Percentiles rank a stretch among this genome's conserved stretches.
phyloP scores from a whole-genome alignment of 2,888 invertebrate species.

The Harmothoe impar region DNA sequence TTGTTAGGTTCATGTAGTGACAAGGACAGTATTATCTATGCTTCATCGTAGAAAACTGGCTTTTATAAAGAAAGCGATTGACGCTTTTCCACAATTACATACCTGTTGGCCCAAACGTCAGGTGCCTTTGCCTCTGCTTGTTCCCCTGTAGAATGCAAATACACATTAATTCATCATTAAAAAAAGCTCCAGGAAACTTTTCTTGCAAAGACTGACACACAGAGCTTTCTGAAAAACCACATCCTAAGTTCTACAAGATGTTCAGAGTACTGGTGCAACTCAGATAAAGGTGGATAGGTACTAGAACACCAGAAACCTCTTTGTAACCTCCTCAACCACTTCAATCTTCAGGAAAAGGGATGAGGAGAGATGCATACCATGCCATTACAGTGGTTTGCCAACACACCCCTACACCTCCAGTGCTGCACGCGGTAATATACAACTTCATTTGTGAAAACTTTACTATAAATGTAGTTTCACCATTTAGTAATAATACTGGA shows the following conservation, averaged over 20 bases:
- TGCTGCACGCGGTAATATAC: neutral
- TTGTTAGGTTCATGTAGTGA: too few species aligned
- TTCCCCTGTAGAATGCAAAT: slow-evolving; percentile 14
- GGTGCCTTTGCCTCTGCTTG: slow-evolving; percentile 41
- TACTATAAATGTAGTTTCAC: too few species aligned
- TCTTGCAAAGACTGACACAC: neutral
- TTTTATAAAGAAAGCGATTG: too few species aligned
- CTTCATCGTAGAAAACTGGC: too few species aligned
- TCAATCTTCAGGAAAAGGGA: neutral
- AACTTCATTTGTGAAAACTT: neutral
- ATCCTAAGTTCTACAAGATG: neutral
- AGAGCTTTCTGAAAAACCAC: neutral
- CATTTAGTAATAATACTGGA: too few species aligned
- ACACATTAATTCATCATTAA: neutral
- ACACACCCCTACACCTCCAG: slow-evolving; percentile 31
- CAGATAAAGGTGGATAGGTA: neutral
- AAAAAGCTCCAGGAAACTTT: neutral
- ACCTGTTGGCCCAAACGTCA: slow-evolving; percentile 54
- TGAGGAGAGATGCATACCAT: neutral
- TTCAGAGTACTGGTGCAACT: neutral
- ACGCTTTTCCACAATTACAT: neutral
- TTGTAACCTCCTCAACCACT: neutral
- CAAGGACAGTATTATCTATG: too few species aligned
- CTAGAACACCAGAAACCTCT: neutral
- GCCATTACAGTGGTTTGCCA: neutral